Conservation (phyloP, 1,140 invertebrate species). For the Luehdorfia chinensis region DNA sequence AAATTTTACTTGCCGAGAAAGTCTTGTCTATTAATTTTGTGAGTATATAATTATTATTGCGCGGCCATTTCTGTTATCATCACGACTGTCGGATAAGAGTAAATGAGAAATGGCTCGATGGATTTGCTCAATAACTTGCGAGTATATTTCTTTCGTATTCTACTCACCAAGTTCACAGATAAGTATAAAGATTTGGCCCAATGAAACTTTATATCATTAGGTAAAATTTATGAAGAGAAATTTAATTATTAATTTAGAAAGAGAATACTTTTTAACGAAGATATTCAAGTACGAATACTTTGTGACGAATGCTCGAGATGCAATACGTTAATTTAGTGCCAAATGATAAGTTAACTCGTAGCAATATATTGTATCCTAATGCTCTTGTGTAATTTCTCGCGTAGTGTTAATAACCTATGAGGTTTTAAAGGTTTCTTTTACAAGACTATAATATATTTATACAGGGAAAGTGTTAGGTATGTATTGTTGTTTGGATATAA, state of each 20-base stretch:
- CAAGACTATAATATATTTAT: constrained; percentile 75
- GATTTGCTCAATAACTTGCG: constrained; percentile 65
- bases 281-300: constrained; percentile 60
- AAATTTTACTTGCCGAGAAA: constrained; percentile 73
- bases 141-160: constrained; percentile 43
- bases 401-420: constrained; percentile 74
- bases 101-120: constrained; percentile 37
- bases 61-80: constrained; percentile 38
- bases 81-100: constrained; percentile 24
- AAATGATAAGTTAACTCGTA: constrained; percentile 77
- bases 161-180: constrained; percentile 41
- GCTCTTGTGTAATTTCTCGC: constrained; percentile 71
- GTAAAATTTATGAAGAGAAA: constrained; percentile 42
- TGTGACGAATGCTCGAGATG: constrained; percentile 71
- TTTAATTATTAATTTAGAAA: constrained; percentile 59
- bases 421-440: constrained; percentile 73
- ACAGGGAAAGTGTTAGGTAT: constrained; percentile 75
- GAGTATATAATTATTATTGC: constrained; percentile 21
- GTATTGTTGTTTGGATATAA: constrained; percentile 70
- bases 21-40: constrained; percentile 64
- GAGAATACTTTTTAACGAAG: constrained; percentile 33
- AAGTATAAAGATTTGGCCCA: constrained; percentile 48
- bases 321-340: constrained; percentile 77
- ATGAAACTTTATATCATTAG: constrained; percentile 58
- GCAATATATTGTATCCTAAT: constrained; percentile 74